phyloP scores from a whole-genome alignment of 1,140 invertebrate genomes.

The Bombus haemorrhoidalis region DNA sequence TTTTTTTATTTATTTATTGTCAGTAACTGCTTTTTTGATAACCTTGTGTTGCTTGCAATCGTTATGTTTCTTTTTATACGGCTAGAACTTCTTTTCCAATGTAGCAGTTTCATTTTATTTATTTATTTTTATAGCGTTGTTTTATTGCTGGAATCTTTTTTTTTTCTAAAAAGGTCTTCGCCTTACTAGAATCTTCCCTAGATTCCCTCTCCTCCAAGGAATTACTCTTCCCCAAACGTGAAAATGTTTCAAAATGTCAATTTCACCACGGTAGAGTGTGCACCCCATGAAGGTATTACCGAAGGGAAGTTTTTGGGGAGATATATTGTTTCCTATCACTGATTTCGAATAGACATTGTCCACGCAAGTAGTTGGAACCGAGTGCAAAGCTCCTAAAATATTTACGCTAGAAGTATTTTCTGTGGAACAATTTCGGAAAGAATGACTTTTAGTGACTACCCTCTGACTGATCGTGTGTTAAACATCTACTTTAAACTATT shows the following conservation, averaged over 20 bases:
- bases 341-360: neutral
- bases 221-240: neutral
- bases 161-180: too few relatives aligned
- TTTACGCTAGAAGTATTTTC: neutral
- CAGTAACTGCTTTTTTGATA: too few relatives aligned
- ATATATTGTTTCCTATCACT: conserved; percentile 1
- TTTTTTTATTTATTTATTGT: neutral
- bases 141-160: too few relatives aligned
- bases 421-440: neutral
- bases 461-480: neutral
- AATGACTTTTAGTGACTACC: neutral
- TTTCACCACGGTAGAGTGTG: neutral
- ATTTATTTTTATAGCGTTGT: neutral
- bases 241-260: neutral
- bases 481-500: neutral
- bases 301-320: neutral
- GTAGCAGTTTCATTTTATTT: neutral
- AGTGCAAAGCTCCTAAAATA: neutral
- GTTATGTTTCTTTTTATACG: too few relatives aligned
- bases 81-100: neutral
- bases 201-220: neutral
- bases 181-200: too few relatives aligned
- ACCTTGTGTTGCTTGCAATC: too few relatives aligned
- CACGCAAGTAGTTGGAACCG: neutral
- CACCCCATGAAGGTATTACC: neutral